Base-by-base conservation (phyloP, 1,140 invertebrate species). In the Homalodisca vitripennis region DNA sequence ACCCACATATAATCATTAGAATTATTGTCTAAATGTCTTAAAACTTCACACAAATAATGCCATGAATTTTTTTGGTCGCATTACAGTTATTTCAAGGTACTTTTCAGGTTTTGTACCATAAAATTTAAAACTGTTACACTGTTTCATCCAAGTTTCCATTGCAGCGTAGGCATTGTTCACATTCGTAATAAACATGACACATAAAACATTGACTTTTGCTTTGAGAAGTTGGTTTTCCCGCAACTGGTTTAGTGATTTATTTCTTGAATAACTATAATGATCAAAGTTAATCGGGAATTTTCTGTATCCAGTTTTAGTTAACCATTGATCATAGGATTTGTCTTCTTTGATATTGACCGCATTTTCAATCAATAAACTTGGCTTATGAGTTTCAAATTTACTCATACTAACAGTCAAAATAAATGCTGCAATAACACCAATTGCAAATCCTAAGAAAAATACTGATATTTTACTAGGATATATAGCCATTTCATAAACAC, bases 1-100 rank as follows among this genome's bases (percentile, higher is more conserved):
- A 72, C 66, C 75, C 75, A 76, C 24, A 73, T 68, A 20, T 72
- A 53, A n/a, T 55, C n/a, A 22, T 46, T n/a, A 20, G 41, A 22
- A 20, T 64, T 27, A 31, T 53, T 68, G 17, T 55, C 29, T 46
- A 73, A 22, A 46, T 72, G 46, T 13, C 57, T 31, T 1, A 75
- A 53, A 2, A 65, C 30, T 32, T 72, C 68, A 69, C 74, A 75
- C 27, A 74, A 67, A 62, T 68, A 74, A 26, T 75, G 73, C 72
- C 73, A 75, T 30, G 73, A 73, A 26, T n/a, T 55, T 69, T 27
- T 63, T 68, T 6, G 69, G 29, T 31, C 68, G 32, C 26, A 74
- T 34, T 27, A 29, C 30, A 30, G 55, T 51, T 26, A 72, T 20
- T 22, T 68, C 34, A 51, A 72, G 14, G 67, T 65, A 66, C 24